phyloP scores from a whole-genome alignment of 2,113 vertebrate species.

The Corvus hawaiiensis region DNA sequence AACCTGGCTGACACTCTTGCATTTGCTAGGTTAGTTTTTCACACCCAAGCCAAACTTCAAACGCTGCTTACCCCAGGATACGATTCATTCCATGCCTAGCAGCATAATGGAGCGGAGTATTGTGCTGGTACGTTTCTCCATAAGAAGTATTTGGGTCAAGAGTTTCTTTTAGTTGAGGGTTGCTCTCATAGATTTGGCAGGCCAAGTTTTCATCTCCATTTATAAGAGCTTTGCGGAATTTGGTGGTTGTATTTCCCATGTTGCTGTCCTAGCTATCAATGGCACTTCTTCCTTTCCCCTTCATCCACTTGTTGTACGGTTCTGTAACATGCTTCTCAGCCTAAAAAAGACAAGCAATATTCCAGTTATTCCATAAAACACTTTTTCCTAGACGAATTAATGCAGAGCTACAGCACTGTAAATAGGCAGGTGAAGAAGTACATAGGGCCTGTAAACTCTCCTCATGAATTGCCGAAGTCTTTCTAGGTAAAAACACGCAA shows the following conservation, averaged over 20 bases:
- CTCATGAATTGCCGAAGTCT: background rate
- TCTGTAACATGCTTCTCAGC: slow-evolving; percentile 78
- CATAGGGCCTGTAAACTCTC: background rate
- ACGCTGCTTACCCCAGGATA: slow-evolving; percentile 86
- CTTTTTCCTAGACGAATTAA: background rate
- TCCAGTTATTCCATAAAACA: slow-evolving; percentile 26
- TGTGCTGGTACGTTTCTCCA: slow-evolving; percentile 97
- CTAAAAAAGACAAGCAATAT: slow-evolving; percentile 63
- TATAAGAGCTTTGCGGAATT: slow-evolving; percentile 97
- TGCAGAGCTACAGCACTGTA: background rate
- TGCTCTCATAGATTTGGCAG: slow-evolving; percentile 95
- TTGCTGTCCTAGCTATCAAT: slow-evolving; percentile 65
- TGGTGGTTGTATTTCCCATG: slow-evolving; percentile 98
- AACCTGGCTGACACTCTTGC: background rate
- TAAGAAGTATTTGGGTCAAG: slow-evolving; percentile 97
- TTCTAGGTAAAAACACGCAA: background rate
- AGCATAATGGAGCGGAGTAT: slow-evolving; percentile 96
- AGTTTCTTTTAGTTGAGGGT: slow-evolving; percentile 94
- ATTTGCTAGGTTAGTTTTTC: background rate
- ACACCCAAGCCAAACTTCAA: background rate
- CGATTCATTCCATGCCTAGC: slow-evolving; percentile 94
- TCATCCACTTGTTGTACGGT: slow-evolving; percentile 71
- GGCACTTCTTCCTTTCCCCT: slow-evolving; percentile 65
- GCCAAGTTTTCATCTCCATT: slow-evolving; percentile 94
- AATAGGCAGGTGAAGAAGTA: background rate